Evolutionary conservation across 2,888 invertebrate genomes (phyloP).

Genomic region (Zygaena filipendulae): DNA sequence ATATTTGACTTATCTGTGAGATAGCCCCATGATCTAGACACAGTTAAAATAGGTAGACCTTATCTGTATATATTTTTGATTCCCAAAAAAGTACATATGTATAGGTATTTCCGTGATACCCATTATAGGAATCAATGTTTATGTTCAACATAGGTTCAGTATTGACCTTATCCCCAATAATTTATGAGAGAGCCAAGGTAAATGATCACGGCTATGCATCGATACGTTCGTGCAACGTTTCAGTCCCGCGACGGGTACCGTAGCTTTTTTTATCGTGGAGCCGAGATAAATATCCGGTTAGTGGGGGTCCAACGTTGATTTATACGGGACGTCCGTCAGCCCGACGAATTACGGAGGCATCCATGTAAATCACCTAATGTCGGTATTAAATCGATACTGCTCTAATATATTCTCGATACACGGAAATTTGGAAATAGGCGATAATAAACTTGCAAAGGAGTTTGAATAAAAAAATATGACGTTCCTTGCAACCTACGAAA

Average conservation of each 20-base stretch:
- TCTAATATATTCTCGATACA: constrained; percentile 35
- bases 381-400: constrained; percentile 38
- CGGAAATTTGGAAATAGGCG: no score
- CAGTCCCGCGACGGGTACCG: constrained; percentile 30
- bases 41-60: no score
- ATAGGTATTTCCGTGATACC: no score
- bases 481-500: no score
- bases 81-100: constrained; percentile 4
- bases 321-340: constrained; percentile 58
- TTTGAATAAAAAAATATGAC: no score
- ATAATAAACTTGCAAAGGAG: no score
- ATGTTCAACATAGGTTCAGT: no score
- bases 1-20: no score
- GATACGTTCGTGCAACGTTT: constrained; percentile 20
- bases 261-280: constrained; percentile 48
- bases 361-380: constrained; percentile 60
- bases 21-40: no score
- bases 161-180: no score
- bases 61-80: constrained; percentile 8
- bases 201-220: constrained; percentile 16
- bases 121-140: no score
- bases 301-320: constrained; percentile 63
- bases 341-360: constrained; percentile 58
- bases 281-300: constrained; percentile 63
- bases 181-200: background rate